These are phyloP conservation scores for Istiophorus platypterus DNA, from an alignment of 2,113 vertebrate genomes.

Conservation along the genomic window DNA sequence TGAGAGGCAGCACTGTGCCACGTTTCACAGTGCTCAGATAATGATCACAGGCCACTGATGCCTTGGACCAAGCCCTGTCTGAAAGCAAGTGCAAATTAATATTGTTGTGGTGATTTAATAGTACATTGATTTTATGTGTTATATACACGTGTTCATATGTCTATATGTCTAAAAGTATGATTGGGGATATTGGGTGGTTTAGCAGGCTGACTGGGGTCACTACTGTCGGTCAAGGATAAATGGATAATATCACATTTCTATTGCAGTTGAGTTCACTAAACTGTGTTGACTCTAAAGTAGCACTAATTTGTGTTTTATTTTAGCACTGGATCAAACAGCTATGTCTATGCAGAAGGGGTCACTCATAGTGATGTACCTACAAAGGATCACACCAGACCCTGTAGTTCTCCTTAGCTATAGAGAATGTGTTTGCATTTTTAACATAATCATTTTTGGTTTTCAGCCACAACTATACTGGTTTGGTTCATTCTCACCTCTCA, in stretches of 20 bases:
- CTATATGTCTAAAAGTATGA: not conserved
- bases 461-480: no score
- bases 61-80: conserved; percentile 50
- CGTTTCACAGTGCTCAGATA: conserved; percentile 43
- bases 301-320: not conserved
- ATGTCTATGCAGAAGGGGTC: no score
- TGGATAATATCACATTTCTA: not conserved
- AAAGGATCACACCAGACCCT: no score
- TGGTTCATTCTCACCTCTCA: no score
- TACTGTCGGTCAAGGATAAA: not conserved
- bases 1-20: conserved; percentile 32
- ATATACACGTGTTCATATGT: not conserved
- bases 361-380: no score
- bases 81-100: conserved; percentile 44
- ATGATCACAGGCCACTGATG: conserved; percentile 36
- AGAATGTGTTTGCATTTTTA: no score
- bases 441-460: no score
- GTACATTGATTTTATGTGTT: conserved; percentile 4
- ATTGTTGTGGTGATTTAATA: conserved; percentile 14
- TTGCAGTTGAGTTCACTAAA: not conserved
- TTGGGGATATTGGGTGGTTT: not conserved
- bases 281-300: not conserved
- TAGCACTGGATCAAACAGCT: not conserved
- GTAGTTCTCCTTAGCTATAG: no score
- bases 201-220: not conserved